Conservation (phyloP, 2,888 invertebrate species). For the Chrysomela aeneicollis region DNA sequence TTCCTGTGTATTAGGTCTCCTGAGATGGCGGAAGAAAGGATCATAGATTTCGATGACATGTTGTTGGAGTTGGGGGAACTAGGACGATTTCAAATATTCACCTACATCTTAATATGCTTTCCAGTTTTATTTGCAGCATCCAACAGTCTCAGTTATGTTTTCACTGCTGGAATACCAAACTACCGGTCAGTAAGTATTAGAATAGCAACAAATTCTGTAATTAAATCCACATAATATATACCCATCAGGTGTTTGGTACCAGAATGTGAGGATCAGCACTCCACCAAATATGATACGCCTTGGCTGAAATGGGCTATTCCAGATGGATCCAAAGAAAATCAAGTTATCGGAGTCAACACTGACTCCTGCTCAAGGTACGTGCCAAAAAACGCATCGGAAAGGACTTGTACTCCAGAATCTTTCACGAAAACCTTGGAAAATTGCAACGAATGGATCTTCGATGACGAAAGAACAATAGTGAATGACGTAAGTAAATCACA, state of each 20-base stretch:
- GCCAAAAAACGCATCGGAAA: neutral
- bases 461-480: slow-evolving; percentile 65
- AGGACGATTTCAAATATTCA: slow-evolving; percentile 66
- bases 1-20: slow-evolving; percentile 8
- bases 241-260: slow-evolving; percentile 66
- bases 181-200: slow-evolving; percentile 67
- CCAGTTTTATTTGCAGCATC: slow-evolving; percentile 69
- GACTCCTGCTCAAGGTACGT: slow-evolving; percentile 55
- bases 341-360: slow-evolving; percentile 52
- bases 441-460: slow-evolving; percentile 66
- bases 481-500: slow-evolving; percentile 61
- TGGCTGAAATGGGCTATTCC: slow-evolving; percentile 66
- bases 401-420: slow-evolving; percentile 54
- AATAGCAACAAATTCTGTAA: no score
- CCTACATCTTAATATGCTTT: slow-evolving; percentile 66
- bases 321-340: slow-evolving; percentile 38
- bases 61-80: slow-evolving; percentile 69
- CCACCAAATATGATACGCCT: slow-evolving; percentile 55
- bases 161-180: slow-evolving; percentile 67
- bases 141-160: slow-evolving; percentile 69
- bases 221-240: no score
- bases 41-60: slow-evolving; percentile 70
- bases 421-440: slow-evolving; percentile 58
- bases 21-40: slow-evolving; percentile 9
- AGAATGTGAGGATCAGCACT: slow-evolving; percentile 63